These are phyloP conservation scores for Leptinotarsa rubiginosa DNA, from an alignment of 2,888 invertebrate genomes.

Conservation along the genomic window DNA sequence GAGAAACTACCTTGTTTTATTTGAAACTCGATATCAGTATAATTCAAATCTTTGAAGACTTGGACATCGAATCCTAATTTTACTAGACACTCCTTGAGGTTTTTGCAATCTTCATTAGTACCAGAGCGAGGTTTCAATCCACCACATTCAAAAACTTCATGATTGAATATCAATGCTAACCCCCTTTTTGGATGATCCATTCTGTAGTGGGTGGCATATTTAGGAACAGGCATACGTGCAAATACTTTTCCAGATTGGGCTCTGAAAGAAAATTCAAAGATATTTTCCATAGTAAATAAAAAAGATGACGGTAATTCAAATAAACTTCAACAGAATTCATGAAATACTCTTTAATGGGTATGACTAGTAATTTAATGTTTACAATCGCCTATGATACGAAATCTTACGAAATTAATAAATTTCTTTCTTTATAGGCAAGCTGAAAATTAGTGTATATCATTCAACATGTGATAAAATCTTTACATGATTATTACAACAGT, in stretches of 20 bases:
- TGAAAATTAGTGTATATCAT: too few species aligned
- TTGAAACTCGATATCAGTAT: slow-evolving; percentile 72
- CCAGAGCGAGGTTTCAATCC: slow-evolving; percentile 81
- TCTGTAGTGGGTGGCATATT: slow-evolving; percentile 82
- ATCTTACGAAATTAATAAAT: too few species aligned
- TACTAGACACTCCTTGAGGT: slow-evolving; percentile 75
- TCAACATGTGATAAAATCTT: too few species aligned
- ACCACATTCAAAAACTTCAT: slow-evolving; percentile 82
- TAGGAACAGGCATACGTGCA: slow-evolving; percentile 74
- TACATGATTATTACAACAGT: too few species aligned
- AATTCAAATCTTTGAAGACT: slow-evolving; percentile 77
- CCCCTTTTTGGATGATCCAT: slow-evolving; percentile 89
- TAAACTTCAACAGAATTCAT: too few species aligned
- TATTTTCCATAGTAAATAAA: too few species aligned
- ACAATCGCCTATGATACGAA: too few species aligned
- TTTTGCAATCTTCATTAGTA: slow-evolving; percentile 87
- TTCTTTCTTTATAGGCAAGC: too few species aligned
- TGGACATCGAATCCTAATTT: slow-evolving; percentile 79
- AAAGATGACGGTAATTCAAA: too few species aligned
- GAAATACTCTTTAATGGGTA: too few species aligned
- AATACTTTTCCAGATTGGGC: slow-evolving; percentile 49
- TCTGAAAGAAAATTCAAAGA: slow-evolving; percentile 18
- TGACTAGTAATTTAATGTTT: too few species aligned
- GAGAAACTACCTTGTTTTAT: slow-evolving; percentile 49
- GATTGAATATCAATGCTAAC: slow-evolving; percentile 89